phyloP scores from a whole-genome alignment of 2,797 vertebrate genomes.

The Falco concolor region DNA sequence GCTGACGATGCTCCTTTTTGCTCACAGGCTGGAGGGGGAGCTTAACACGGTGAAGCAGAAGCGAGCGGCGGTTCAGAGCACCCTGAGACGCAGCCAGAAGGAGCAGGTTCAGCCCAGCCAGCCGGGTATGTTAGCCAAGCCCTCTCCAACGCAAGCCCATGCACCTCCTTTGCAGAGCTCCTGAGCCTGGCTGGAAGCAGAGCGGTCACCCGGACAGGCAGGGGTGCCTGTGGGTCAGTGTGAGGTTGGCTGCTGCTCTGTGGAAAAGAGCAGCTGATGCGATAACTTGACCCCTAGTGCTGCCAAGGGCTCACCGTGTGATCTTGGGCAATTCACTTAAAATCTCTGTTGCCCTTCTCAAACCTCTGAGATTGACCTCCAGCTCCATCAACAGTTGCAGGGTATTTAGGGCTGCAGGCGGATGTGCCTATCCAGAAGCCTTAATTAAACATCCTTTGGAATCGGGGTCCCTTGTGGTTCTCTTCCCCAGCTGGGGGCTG shows the following conservation, averaged over 20 bases:
- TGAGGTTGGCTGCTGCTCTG: background rate
- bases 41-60: constrained; percentile 84
- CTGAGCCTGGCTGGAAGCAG: background rate
- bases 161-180: background rate
- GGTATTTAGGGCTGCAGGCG: background rate
- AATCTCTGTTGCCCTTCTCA: background rate
- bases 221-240: background rate
- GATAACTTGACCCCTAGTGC: background rate
- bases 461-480: background rate
- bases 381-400: background rate
- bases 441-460: background rate
- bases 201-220: background rate
- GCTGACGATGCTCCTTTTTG: background rate
- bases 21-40: constrained; percentile 82
- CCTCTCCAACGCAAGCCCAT: background rate
- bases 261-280: background rate
- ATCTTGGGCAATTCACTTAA: background rate
- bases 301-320: background rate
- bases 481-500: background rate
- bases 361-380: background rate
- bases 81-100: constrained; percentile 72
- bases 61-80: constrained; percentile 69
- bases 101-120: constrained; percentile 55
- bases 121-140: constrained; percentile 44
- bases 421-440: background rate